Base-by-base conservation (phyloP, 2,113 vertebrate genomes). In the Bos javanicus region DNA sequence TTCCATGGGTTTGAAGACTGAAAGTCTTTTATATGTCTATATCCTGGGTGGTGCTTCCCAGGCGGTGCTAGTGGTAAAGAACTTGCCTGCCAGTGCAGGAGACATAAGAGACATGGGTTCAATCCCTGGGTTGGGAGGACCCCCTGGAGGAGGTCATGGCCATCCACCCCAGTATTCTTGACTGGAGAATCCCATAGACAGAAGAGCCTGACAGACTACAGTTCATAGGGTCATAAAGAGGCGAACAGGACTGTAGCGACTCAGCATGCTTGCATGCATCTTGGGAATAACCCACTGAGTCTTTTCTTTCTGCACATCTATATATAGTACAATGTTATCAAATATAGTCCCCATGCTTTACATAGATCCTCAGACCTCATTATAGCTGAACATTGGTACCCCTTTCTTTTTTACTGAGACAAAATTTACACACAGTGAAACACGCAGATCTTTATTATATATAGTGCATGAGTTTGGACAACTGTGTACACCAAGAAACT, bases 351-450 rank as follows among this genome's bases (percentile, higher is more conserved):
- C 14, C 19, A 25, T 17, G 16, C 54, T 64, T 94, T 82, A 56
- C 28, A 57, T 59, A 94, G 50, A 71, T 48, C 83, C 50, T 83
- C 50, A 83, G 76, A 57, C 50, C 8, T 81, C 43, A 21, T 57
- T 62, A 33, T 16, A 52, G 67, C 54, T 78, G 56, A 62, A 62
- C 36, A 21, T 62, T 60, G 76, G 17, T 80, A 62, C 25, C 19
- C 56, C 28, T 43, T 91, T 81, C 14, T 95, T 88, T 84, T 56
- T 43, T 7, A 56, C 36, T 57, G 14, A 83, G 50, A 56, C 43
- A 67, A 91, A 95, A 93, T 50, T 54, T 85, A 82, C 1, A 83
- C 57, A 39, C 5, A 76, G 10, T 67, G 33, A 93, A 93, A 76
- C 48, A 60, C 7, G 23, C 13, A 60, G 43, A 33, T 64, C 54